phyloP scores from a whole-genome alignment of 2,113 vertebrate species.

The Paramormyrops kingsleyae region DNA sequence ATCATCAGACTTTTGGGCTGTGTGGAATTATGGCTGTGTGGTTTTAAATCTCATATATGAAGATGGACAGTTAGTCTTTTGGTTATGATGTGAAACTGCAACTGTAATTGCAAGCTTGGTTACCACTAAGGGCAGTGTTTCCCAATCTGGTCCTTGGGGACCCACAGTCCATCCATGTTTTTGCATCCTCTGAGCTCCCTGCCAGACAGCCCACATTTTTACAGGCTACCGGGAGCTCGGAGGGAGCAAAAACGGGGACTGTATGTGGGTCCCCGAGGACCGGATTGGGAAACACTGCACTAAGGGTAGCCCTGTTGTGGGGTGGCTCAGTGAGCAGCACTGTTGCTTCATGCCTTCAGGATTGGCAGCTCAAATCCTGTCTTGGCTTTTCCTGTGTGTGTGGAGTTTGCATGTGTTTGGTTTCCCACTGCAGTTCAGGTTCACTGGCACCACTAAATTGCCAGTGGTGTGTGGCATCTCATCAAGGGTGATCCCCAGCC shows the following conservation, averaged over 20 bases:
- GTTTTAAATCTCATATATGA: neutral
- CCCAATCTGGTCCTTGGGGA: neutral
- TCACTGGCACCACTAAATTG: neutral
- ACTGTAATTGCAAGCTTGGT: neutral
- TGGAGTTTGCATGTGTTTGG: neutral
- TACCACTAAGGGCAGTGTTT: neutral
- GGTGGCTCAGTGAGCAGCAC: neutral
- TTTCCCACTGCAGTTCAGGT: neutral
- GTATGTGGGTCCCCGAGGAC: neutral
- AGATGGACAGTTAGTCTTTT: neutral
- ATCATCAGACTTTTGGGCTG: neutral
- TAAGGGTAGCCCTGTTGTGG: neutral
- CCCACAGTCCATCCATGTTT: neutral
- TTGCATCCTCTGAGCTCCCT: neutral
- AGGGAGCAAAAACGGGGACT: neutral
- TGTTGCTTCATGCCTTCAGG: neutral
- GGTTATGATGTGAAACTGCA: no score
- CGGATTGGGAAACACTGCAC: no score
- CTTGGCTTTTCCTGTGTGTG: neutral
- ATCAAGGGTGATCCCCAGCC: neutral
- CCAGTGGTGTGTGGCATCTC: neutral
- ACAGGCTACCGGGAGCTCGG: no score
- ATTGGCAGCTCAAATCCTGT: neutral
- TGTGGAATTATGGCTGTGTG: neutral
- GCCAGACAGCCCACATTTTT: neutral